Conservation (phyloP, 2,797 vertebrate species). For the Malacoctenus gilli region DNA sequence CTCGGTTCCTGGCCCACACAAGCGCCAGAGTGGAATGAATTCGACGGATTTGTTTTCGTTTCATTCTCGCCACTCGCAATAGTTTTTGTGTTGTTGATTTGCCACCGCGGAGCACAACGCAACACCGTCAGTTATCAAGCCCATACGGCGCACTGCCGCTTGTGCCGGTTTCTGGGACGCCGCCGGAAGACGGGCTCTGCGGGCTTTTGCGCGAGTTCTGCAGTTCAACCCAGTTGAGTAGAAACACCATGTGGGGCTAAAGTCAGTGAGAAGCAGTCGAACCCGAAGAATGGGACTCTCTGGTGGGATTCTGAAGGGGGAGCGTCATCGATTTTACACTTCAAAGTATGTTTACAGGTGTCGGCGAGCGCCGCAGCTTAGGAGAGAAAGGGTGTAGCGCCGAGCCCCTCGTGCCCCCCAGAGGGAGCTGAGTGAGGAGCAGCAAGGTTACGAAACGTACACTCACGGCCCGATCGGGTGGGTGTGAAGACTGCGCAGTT, state of each 20-base stretch:
- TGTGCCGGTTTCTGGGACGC: neutral
- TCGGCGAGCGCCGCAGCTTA: neutral
- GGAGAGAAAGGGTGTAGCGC: neutral
- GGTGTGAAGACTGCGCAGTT: neutral
- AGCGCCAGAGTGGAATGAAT: too few relatives aligned
- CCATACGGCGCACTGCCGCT: neutral
- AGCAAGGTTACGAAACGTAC: neutral
- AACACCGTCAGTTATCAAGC: neutral
- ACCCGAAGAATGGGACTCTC: neutral
- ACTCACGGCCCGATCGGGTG: neutral
- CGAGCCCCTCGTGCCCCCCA: neutral
- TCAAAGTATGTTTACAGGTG: constrained; percentile 1
- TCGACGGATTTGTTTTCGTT: too few relatives aligned
- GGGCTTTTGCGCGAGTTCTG: neutral
- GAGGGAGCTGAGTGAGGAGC: neutral
- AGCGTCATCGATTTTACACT: neutral
- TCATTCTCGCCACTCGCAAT: too few relatives aligned
- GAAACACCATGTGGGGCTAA: too few relatives aligned
- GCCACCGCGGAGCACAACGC: neutral
- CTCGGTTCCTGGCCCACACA: too few relatives aligned
- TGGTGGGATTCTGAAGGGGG: neutral
- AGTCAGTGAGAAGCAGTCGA: neutral
- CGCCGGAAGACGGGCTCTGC: neutral
- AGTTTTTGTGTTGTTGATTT: neutral
- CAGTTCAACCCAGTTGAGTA: neutral